Evolutionary conservation across 37 sponge, comb jelly and placozoan species (phyloP).

Genomic region (Amphimedon queenslandica): DNA sequence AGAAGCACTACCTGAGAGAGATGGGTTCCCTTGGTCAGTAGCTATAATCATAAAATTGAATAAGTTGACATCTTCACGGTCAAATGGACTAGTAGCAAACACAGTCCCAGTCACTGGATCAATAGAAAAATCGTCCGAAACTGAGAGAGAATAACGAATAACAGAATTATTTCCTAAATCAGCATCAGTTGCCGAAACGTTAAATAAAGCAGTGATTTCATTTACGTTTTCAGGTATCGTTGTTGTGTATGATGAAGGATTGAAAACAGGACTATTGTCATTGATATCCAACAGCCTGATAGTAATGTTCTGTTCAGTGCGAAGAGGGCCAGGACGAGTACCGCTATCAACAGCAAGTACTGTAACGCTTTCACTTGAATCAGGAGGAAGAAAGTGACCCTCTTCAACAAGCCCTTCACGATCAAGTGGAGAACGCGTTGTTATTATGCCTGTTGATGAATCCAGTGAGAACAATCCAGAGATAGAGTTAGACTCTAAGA

Average conservation of each 20-base stretch:
- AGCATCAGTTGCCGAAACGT: slow-evolving; percentile 44
- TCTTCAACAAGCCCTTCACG: slow-evolving; percentile 38
- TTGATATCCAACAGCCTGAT: slow-evolving; percentile 68
- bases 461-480: slow-evolving; percentile 24
- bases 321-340: neutral
- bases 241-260: slow-evolving; percentile 19
- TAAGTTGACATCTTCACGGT: neutral
- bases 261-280: slow-evolving; percentile 74
- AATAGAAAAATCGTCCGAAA: neutral
- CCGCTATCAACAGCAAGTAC: neutral
- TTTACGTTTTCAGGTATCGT: slow-evolving; percentile 29
- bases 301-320: slow-evolving; percentile 7
- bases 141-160: slow-evolving; percentile 2
- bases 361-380: neutral
- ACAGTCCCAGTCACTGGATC: slow-evolving; percentile 7
- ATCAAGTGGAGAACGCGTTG: slow-evolving; percentile 42
- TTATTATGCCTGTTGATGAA: slow-evolving; percentile 50
- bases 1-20: neutral
- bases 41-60: neutral
- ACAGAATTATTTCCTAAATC: slow-evolving; percentile 41
- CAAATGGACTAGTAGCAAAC: neutral
- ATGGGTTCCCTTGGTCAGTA: slow-evolving; percentile 2
- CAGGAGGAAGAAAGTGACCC: slow-evolving; percentile 27
- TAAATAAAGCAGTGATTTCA: slow-evolving; percentile 5
- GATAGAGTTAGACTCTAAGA: neutral